Evolutionary conservation across 2,113 vertebrate genomes (phyloP).

Genomic region (Gymnobelideus leadbeateri): DNA sequence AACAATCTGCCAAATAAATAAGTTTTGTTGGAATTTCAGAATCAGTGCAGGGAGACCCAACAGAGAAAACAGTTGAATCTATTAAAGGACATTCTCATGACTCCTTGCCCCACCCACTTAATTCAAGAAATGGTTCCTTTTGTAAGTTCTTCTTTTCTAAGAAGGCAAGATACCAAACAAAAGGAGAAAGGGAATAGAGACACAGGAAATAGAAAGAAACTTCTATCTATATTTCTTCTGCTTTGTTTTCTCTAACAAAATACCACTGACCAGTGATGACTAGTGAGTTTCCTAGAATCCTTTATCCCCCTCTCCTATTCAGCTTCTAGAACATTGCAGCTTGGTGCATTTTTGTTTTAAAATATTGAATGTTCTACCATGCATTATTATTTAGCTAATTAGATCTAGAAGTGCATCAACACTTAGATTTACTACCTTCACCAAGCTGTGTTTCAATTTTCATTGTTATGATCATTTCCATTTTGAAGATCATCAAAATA

Average conservation of each 20-base stretch:
- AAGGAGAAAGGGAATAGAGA: background rate
- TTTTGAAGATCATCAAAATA: background rate
- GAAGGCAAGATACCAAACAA: background rate
- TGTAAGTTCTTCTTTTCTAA: constrained; percentile 38
- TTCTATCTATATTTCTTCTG: background rate
- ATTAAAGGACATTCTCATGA: constrained; percentile 27
- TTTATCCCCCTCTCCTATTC: background rate
- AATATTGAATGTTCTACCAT: background rate
- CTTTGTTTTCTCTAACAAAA: constrained; percentile 16
- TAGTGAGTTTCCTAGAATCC: background rate
- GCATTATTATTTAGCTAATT: background rate
- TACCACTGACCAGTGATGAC: background rate
- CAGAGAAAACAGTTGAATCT: constrained; percentile 11
- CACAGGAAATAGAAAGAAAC: constrained; percentile 23
- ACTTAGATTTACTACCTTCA: background rate
- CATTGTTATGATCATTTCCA: background rate
- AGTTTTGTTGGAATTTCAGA: background rate
- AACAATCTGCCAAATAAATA: background rate
- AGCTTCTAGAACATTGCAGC: constrained; percentile 32
- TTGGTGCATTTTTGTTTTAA: constrained; percentile 8
- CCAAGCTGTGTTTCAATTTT: constrained; percentile 14
- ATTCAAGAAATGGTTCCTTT: background rate
- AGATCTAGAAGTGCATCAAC: background rate
- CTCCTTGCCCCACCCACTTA: background rate
- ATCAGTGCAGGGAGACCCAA: background rate